phyloP scores from a whole-genome alignment of 2,113 vertebrate genomes.

The Phrynosoma platyrhinos region DNA sequence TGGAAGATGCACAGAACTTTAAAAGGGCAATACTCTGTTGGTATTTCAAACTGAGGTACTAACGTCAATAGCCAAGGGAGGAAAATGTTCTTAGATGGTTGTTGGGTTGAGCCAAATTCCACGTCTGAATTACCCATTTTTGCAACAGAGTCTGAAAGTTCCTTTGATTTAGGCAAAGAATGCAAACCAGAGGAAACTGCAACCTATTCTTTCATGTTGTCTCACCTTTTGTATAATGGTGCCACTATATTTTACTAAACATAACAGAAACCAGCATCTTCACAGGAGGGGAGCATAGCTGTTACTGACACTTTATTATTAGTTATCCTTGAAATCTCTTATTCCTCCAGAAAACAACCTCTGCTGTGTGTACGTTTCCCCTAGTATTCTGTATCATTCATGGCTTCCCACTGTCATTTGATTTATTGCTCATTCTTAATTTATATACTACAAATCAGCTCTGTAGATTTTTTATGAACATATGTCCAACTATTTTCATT shows the following conservation, averaged over 20 bases:
- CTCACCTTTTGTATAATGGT: not conserved
- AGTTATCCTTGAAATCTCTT: not conserved
- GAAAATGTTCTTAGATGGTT: not conserved
- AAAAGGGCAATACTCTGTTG: not conserved
- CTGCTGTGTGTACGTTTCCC: not conserved
- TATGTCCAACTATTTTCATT: conserved; percentile 14
- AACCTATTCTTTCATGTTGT: not conserved
- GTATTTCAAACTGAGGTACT: not conserved
- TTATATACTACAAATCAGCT: accelerated
- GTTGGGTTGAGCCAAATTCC: not conserved
- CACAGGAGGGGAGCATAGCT: not conserved
- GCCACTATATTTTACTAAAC: not conserved
- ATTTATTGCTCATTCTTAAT: not conserved
- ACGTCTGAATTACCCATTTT: not conserved
- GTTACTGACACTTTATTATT: not conserved
- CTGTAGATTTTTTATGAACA: not conserved
- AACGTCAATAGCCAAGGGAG: not conserved
- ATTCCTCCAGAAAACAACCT: not conserved
- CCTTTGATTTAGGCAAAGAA: not conserved
- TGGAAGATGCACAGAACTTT: not conserved
- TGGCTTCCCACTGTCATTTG: not conserved
- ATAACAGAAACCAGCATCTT: not conserved
- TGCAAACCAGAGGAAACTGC: not conserved
- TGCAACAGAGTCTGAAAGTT: not conserved
- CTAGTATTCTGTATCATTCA: not conserved